phyloP scores from a whole-genome alignment of 37 sponge, comb jelly and placozoan genomes.

The Halichondria panicea region DNA sequence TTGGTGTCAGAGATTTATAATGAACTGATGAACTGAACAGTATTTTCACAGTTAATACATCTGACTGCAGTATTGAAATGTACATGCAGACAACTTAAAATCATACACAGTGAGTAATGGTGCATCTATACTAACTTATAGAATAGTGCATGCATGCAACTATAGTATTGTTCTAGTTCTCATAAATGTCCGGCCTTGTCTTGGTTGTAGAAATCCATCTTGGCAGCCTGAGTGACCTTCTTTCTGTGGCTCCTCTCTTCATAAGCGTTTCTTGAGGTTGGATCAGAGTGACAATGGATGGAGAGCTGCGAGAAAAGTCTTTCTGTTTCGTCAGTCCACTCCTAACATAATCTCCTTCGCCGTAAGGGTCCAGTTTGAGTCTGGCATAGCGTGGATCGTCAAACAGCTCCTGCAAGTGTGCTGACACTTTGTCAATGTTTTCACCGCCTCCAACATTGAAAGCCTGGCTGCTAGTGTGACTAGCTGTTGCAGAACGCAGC shows the following conservation, averaged over 20 bases:
- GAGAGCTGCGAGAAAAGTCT: slow-evolving; percentile 1
- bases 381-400: slow-evolving; percentile 53
- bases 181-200: too few species aligned
- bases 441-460: neutral
- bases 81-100: too few species aligned
- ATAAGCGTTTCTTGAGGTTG: too few species aligned
- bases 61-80: too few species aligned
- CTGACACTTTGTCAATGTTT: neutral
- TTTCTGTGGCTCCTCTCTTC: neutral
- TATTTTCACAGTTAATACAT: too few species aligned
- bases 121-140: too few species aligned
- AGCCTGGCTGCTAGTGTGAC: neutral
- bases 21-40: too few species aligned
- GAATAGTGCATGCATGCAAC: too few species aligned
- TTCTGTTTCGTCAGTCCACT: neutral
- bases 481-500: neutral
- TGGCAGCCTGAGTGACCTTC: slow-evolving; percentile 1
- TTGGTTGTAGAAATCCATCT: too few species aligned
- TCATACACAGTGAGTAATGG: too few species aligned
- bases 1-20: too few species aligned
- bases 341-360: neutral
- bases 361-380: neutral
- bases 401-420: slow-evolving; percentile 17
- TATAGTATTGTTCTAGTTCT: too few species aligned
- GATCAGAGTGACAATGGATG: neutral